These are phyloP conservation scores for Lydus trimaculatus DNA, from an alignment of 2,888 invertebrate species.

Conservation along the genomic window DNA sequence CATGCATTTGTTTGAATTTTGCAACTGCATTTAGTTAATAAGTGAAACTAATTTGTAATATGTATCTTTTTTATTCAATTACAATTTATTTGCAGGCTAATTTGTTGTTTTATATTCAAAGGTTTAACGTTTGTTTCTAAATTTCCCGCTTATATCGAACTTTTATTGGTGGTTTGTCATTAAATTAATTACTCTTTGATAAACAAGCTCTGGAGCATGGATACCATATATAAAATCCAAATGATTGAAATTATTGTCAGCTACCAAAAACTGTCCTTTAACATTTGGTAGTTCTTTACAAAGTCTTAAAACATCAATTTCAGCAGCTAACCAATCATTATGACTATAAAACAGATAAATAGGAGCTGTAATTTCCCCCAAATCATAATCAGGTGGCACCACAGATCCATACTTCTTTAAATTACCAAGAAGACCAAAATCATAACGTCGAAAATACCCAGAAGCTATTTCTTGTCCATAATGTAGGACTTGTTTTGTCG, in stretches of 20 bases:
- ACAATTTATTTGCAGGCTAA: no score
- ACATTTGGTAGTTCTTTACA: conserved; percentile 58
- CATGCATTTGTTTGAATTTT: no score
- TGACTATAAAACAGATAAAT: conserved; percentile 59
- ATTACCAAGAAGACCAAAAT: conserved; percentile 59
- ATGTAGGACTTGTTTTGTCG: conserved; percentile 74
- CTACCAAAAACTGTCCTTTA: conserved; percentile 63
- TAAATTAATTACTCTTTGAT: conserved; percentile 33
- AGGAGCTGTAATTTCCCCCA: conserved; percentile 55
- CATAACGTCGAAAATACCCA: conserved; percentile 61
- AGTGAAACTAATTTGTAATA: no score
- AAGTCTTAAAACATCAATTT: conserved; percentile 60
- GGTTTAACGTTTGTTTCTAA: no score
- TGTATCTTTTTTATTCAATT: no score
- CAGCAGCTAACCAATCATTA: conserved; percentile 61
- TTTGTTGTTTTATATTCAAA: no score
- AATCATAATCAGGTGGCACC: conserved; percentile 30
- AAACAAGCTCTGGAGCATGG: conserved; percentile 52
- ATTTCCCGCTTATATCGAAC: no score
- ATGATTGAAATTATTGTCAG: conserved; percentile 64
- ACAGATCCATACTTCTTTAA: conserved; percentile 10
- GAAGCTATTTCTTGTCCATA: conserved; percentile 55
- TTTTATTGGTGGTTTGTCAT: conserved; percentile 32
- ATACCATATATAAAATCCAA: conserved; percentile 67
- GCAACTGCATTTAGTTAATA: no score